Evolutionary conservation across 2,888 invertebrate species (phyloP), one percentile per base, ranked within the genome.

Genomic region (Limnephilus lunatus): DNA sequence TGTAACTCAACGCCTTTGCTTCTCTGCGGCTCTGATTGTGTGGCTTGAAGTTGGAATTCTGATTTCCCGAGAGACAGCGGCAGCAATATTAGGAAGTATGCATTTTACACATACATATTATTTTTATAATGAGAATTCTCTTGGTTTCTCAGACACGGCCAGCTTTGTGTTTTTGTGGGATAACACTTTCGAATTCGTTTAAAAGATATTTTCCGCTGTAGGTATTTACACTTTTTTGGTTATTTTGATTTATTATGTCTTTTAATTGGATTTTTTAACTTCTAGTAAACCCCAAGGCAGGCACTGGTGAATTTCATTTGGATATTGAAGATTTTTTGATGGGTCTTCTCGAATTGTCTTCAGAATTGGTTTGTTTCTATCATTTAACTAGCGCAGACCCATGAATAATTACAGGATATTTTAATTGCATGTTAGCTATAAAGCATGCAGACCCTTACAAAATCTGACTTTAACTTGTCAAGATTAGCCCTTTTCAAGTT

Each of bases 301-400:
- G 97, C 93, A 96, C 97, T 68, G 96, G 97, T n/a, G 98, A 98
- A 0, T 98, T 99, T 94, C 98, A 99, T 94, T 95, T 99, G 94
- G 99, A 99, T 94, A 96, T 99, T 48, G 99, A 99, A 95, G 99
- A 99, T 94, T 99, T 98, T 94, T 96, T 99, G 32, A 97, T 98
- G 95, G 99, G 99, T 0, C 95, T 99, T 15, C 95, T 99, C 30
- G 97, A 97, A 94, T 95, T 99, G 94, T 98, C 98, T 68, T 97
- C 98, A 30, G 99, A 99, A 96, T 95, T 99, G 97, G 98, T 98
- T 95, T 96, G 95, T 95, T 85, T 35, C 30, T 85, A 68, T 86
- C 30, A n/a, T 31, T 39, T 31, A 39, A 48, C 48, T 48, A 15
- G 14, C 15, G 15, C 3, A 48, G 15, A 48, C 44, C 12, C 14